Conservation (phyloP, 2,797 vertebrate genomes). For the Channa striata region DNA sequence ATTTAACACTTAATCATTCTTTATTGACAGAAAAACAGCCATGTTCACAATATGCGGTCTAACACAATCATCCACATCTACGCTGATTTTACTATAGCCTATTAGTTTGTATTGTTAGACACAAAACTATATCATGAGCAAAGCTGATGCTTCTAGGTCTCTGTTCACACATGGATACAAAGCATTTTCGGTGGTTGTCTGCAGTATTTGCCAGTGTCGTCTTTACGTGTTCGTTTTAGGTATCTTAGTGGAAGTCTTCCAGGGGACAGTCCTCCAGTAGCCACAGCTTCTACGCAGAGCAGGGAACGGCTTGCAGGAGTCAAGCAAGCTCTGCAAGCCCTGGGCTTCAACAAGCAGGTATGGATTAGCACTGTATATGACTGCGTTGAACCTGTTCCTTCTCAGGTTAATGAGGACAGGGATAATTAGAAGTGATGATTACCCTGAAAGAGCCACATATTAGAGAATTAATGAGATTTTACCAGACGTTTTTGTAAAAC, state of each 20-base stretch:
- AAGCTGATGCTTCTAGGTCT: too few relatives aligned
- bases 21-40: too few relatives aligned
- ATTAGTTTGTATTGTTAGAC: too few relatives aligned
- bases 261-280: slow-evolving; percentile 73
- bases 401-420: slow-evolving; percentile 28
- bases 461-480: slow-evolving; percentile 5
- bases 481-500: not conserved
- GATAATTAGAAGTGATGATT: slow-evolving; percentile 17
- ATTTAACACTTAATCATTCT: too few relatives aligned
- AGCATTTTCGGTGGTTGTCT: too few relatives aligned
- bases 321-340: slow-evolving; percentile 89
- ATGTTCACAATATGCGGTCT: too few relatives aligned
- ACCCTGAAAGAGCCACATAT: slow-evolving; percentile 4
- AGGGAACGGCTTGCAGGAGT: slow-evolving; percentile 86
- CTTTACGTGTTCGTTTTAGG: slow-evolving; percentile 70
- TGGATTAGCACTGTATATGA: slow-evolving; percentile 10
- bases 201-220: not conserved
- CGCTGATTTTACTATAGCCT: too few relatives aligned
- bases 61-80: too few relatives aligned
- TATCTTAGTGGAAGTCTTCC: slow-evolving; percentile 82
- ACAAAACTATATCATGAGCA: too few relatives aligned
- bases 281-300: slow-evolving; percentile 83
- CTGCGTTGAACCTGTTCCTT: slow-evolving; percentile 15
- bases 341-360: slow-evolving; percentile 93
- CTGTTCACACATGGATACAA: too few relatives aligned